phyloP scores from a whole-genome alignment of 2,888 invertebrate species.

The Syritta pipiens region DNA sequence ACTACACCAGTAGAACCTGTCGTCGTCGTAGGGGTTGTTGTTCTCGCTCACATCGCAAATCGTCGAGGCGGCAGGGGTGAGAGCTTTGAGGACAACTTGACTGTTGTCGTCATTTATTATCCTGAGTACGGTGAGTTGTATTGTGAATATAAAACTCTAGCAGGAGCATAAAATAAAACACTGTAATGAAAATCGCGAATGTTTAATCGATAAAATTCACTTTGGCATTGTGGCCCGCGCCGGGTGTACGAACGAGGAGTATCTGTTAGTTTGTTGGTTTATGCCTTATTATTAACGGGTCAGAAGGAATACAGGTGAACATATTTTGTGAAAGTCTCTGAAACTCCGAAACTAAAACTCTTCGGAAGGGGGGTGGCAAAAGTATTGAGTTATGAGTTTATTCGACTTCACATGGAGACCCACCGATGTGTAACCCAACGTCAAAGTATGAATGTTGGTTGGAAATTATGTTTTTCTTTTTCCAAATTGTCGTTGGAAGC shows the following conservation, averaged over 20 bases:
- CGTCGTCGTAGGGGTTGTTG: conserved; percentile 36
- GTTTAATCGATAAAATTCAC: conserved; percentile 69
- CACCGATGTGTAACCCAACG: no score
- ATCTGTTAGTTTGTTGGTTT: conserved; percentile 33
- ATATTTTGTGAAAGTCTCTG: no score
- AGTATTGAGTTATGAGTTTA: conserved; percentile 54
- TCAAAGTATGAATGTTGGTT: no score
- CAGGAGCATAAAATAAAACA: conserved; percentile 59
- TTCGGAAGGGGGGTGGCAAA: no score
- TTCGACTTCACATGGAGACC: conserved; percentile 25
- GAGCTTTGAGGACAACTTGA: conserved; percentile 69
- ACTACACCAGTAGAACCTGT: not conserved
- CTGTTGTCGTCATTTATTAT: conserved; percentile 69
- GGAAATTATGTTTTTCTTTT: no score
- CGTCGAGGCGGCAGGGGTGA: conserved; percentile 19
- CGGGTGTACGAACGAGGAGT: conserved; percentile 3
- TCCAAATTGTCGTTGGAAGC: no score
- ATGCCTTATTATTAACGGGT: conserved; percentile 58
- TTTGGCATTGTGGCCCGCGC: conserved; percentile 41
- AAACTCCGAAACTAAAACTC: no score
- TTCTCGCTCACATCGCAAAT: conserved; percentile 18
- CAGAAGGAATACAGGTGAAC: conserved; percentile 64
- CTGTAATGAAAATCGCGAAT: conserved; percentile 68
- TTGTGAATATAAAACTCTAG: conserved; percentile 7
- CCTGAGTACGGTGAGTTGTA: conserved; percentile 45